phyloP scores from a whole-genome alignment of 35 echinoderm and acorn worm genomes.

The Anneissia japonica region DNA sequence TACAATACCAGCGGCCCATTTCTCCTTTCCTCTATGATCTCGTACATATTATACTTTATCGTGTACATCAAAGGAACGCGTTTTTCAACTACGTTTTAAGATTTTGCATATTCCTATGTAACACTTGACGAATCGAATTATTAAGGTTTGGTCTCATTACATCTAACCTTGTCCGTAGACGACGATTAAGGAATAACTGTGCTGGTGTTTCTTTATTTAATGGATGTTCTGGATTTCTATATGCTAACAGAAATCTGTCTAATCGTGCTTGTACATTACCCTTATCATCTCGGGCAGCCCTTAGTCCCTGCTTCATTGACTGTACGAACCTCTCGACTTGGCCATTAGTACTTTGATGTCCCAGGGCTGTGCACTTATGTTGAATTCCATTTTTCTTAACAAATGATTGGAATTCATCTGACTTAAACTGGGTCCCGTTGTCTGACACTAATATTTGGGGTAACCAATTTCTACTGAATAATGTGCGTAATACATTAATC shows the following conservation, averaged over 20 bases:
- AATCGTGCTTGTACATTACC: background rate
- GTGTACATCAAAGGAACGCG: background rate
- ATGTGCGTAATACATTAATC: background rate
- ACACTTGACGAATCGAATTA: background rate
- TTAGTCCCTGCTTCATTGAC: constrained; percentile 27
- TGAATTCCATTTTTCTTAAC: constrained; percentile 23
- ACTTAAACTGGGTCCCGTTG: background rate
- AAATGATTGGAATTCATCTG: background rate
- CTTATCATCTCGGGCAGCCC: background rate
- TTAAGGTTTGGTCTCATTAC: background rate
- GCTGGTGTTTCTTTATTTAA: background rate
- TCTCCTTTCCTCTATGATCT: constrained; percentile 23
- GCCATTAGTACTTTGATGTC: constrained; percentile 33
- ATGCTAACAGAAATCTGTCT: constrained; percentile 14
- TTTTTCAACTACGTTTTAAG: background rate
- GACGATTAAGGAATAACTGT: background rate
- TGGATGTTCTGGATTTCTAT: background rate
- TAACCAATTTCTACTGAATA: background rate
- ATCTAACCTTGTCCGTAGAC: constrained; percentile 14
- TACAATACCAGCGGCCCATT: constrained; percentile 31
- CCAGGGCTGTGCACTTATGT: constrained; percentile 6
- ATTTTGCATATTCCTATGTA: background rate
- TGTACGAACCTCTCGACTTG: constrained; percentile 37
- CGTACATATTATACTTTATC: constrained; percentile 4
- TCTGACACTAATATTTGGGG: background rate